These are phyloP conservation scores for Trichogramma evanescens DNA, from an alignment of 2,888 invertebrate genomes.

Conservation along the genomic window DNA sequence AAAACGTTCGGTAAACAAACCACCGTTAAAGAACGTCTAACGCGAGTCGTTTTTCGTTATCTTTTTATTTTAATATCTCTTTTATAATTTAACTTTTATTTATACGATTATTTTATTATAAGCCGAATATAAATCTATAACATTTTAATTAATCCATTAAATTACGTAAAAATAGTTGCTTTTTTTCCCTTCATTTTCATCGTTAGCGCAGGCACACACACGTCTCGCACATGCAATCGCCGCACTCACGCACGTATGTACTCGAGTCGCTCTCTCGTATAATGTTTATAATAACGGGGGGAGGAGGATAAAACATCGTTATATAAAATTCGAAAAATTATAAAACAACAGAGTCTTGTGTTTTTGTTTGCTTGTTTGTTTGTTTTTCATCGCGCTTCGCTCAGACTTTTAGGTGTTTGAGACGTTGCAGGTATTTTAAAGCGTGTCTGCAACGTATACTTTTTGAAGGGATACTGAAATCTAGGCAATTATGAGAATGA, in stretches of 20 bases:
- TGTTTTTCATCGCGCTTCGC: constrained; percentile 1
- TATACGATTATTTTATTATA: constrained; percentile 16
- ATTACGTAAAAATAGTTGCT: constrained; percentile 20
- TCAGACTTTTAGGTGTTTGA: too few relatives aligned
- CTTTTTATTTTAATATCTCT: too few relatives aligned
- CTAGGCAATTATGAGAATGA: too few relatives aligned
- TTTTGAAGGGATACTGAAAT: too few relatives aligned
- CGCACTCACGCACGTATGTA: too few relatives aligned
- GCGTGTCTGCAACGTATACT: too few relatives aligned
- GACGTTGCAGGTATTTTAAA: too few relatives aligned
- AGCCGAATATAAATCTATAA: constrained; percentile 22
- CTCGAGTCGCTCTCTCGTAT: too few relatives aligned
- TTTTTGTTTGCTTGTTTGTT: constrained; percentile 12
- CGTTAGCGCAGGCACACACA: constrained; percentile 15
- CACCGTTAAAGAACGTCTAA: constrained; percentile 23
- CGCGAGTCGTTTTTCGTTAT: constrained; percentile 13
- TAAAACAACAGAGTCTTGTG: constrained; percentile 19
- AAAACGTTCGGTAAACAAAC: constrained; percentile 26
- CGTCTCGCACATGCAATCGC: constrained; percentile 1
- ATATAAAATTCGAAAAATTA: background rate
- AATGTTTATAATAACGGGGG: background rate
- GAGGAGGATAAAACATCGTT: constrained; percentile 17
- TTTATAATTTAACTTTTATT: background rate
- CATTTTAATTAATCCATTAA: constrained; percentile 15
- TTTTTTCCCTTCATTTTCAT: background rate